Base-by-base conservation (phyloP, 2,888 invertebrate species). In the Drosophila birchii region DNA sequence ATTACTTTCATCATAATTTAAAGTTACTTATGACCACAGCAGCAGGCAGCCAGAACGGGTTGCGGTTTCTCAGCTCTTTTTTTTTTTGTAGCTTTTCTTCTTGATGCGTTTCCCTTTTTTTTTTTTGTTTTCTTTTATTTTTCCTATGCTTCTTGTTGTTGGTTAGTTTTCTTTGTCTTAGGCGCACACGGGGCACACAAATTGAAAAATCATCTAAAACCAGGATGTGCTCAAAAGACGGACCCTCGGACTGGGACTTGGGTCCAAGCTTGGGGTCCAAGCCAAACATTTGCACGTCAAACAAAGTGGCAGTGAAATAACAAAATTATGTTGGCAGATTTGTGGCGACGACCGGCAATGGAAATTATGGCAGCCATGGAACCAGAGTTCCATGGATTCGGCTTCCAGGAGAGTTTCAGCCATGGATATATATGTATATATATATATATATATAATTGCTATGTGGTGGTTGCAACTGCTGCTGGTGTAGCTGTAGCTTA, bases 1-100 rank as follows among this genome's bases (percentile, higher is more conserved):
- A 91, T 91, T 90, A 90, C 91, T 91, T 90, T 89, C 86, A 90
- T 89, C 90, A 91, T 89, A 86, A 90, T 84, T 90, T 87, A 84
- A 81, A 87, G 82, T 86, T 86, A 80, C 80, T 88, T 86, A 86
- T 85, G 86, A 85, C 83, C 87, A 62, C 75, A 75, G 77, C 60
- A 34, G 34, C 34, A 29, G 53, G 44, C 61, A 36, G 23, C 44
- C 12, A 44, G 20, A 44, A 62, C 9, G 63, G 62, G 78, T 53
- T 79, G 83, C 59, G 73, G 80, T 64, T 59, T 32, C 32, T 23
- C 44, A 47, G 29, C 47, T 47, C 12, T 32, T 12, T 18, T 18
- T 18, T 32, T 18, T 6, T n/a, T 20, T 44, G 5, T 8, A 16
- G 34, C 58, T 61, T n/a, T 45, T 74, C 14, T 63, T 61, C 14